Evolutionary conservation across 2,113 vertebrate genomes (phyloP), one percentile per base, ranked within the genome.

Genomic region (Ovis canadensis): DNA sequence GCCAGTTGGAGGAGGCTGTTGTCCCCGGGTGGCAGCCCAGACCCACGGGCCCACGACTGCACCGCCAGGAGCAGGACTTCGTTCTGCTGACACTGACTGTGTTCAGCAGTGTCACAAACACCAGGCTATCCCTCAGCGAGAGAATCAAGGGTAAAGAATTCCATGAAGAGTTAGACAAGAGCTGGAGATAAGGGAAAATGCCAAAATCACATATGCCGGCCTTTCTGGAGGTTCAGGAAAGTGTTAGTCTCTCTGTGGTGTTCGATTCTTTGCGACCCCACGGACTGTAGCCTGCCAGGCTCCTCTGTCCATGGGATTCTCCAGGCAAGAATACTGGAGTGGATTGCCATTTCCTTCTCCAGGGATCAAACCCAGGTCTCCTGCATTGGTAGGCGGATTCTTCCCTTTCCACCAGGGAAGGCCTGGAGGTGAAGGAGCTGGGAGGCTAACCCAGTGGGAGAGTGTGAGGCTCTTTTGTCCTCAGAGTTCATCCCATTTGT

Each of bases 1-100:
- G n/a, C 16, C 25, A 19, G 3, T 5, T 40, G 25, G 12, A 74
- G 86, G 52, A 55, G 5, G 27, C 27, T 6, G 43, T 13, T 29
- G 45, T 64, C 54, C 55, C 54, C 1, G 1, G 7, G 57, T 29
- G 43, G 71, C 9, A 31, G 31, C 40, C 36, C 43, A 40, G 60
- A 54, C 33, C 52, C 7, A 19, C n/a, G 1, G 2, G 17, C 43
- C 57, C 67, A 10, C 0, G 0, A 27, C 52, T 21, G 19, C 0
- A 6, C 40, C 13, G 1, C 27, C 19, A 64, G 19, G 29, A 43
- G 29, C 23, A 19, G n/a, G 17, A 4, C 50, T 81, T 62, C 1
- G 1, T 81, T 81, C 74, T 60, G 15, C 19, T 59, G 59, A 43
- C 13, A 2, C 9, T 1, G 23, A 6, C 9, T 1, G 23, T 52